Evolutionary conservation across 2,888 invertebrate genomes (phyloP), one percentile per base, ranked within the genome.

Genomic region (Folsomia candida): DNA sequence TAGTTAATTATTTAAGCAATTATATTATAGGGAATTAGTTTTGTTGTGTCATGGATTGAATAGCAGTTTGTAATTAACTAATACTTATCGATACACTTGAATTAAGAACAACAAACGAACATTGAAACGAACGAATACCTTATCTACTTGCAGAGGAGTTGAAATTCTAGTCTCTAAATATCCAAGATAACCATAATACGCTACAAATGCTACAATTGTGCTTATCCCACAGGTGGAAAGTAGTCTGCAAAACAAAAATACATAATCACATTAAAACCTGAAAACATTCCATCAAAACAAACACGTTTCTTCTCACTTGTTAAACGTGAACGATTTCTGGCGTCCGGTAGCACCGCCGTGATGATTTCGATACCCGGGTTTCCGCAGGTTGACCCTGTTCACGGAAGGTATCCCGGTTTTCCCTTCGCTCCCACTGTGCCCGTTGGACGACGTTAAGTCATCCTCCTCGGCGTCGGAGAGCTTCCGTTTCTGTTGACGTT

Each of bases 121-220:
- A 60, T 29, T 27, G 20, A 3, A 18, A 54, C 18, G 22, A 61
- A 54, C 18, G n/a, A 25, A 70, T 83, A 90, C 91, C 86, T 91
- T 93, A 77, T 89, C 88, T 77, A 88, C 88, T 80, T 90, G 89
- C 76, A 90, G 90, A 0, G 93, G 93, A 0, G 94, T 94, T 82
- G 93, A 93, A 0, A 95, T 92, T 77, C 93, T 86, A 0, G 93
- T 94, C 84, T 94, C 93, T 74, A 93, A 83, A 81, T 94, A 94
- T 1, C 94, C 94, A 80, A 90, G 84, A 79, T 90, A 91, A 65
- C 91, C 90, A 78, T 91, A 89, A 82, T 89, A 90, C 0, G 88
- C 87, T 1, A 93, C 93, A 64, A 92, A 85, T 0, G 86, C 83
- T 69, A 93, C 86, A 3, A 80, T 72, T 59, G 72, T 73, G 51